Evolutionary conservation across 2,113 vertebrate genomes (phyloP), one percentile per base, ranked within the genome.

Genomic region (Phaethon lepturus): DNA sequence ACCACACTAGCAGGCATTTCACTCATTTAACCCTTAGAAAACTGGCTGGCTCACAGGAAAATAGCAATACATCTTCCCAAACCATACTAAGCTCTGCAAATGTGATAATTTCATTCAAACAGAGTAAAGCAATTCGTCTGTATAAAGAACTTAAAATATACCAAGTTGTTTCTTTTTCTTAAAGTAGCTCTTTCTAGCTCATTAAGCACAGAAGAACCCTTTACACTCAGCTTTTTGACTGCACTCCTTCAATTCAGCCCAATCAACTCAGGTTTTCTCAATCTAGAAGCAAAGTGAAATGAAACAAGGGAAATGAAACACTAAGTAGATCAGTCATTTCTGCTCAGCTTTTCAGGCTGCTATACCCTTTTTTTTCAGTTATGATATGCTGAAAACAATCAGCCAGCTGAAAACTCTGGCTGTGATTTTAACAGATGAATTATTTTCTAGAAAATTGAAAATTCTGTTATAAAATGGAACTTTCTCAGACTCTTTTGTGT

Each of bases 391-490:
- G 22, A 73, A 89, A 89, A 82, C 35, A 72, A 29, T 77, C 64
- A 77, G 20, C 47, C 17, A 50, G 25, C 63, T 86, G 74, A 71
- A 88, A 90, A 69, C 20, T 14, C 17, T 47, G 29, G 17, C 68
- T 9, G 3, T 71, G 42, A 45, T 92, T 95, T 91, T 59, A 83
- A 63, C 24, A 63, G 31, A 69, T 72, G 18, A 17, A 29, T 86
- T 94, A 58, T 91, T 93, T 90, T 93, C 25, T 81, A 84, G 76
- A 75, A 80, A 80, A 88, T 20, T n/a, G 59, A 86, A 80, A 91
- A 49, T 58, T 47, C 35, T 47, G 0, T 68, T 81, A 35, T 56
- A 50, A 86, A 93, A 50, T 47, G 17, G 75, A 76, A 38, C 56
- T 58, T 90, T 66, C 38, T 55, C 45, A 3, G 5, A 9, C 4